A percentile compares a stretch with the other conserved stretches of the same genome.
These are phyloP conservation scores for Australoheros facetus DNA, from an alignment of 2,797 vertebrate species.

Conservation along the genomic window DNA sequence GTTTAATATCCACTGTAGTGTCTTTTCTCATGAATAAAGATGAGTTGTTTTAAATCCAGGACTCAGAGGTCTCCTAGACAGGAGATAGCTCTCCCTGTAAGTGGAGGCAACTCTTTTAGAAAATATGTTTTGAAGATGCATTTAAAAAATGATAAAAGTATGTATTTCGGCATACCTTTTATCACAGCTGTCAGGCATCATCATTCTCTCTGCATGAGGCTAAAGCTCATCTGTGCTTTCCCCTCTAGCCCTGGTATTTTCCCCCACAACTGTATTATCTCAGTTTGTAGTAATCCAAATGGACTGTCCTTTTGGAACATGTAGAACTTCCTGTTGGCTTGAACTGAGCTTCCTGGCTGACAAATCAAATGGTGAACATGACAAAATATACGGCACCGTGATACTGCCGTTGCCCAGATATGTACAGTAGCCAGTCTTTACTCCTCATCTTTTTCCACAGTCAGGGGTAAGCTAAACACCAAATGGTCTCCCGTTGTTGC, in stretches of 20 bases:
- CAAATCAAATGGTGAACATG: slow-evolving; percentile 25
- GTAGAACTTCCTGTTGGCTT: slow-evolving; percentile 37
- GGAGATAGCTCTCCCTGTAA: slow-evolving; percentile 39
- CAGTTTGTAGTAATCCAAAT: slow-evolving; percentile 24
- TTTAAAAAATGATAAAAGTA: slow-evolving; percentile 70
- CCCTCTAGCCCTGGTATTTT: slow-evolving; percentile 19
- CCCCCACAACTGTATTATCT: slow-evolving; percentile 16
- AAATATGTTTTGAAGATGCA: slow-evolving; percentile 51
- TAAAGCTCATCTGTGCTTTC: slow-evolving; percentile 18
- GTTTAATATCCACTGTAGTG: slow-evolving; percentile 42
- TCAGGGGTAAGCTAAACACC: slow-evolving; percentile 44
- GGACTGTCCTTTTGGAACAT: slow-evolving; percentile 29
- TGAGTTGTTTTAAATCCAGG: slow-evolving; percentile 43
- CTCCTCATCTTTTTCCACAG: slow-evolving; percentile 50
- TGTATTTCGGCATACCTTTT: slow-evolving; percentile 66
- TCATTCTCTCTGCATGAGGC: slow-evolving; percentile 20
- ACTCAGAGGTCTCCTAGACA: slow-evolving; percentile 19
- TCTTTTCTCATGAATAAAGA: slow-evolving; percentile 66
- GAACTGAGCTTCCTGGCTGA: slow-evolving; percentile 31
- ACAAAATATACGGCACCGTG: neutral
- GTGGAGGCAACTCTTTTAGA: slow-evolving; percentile 28
- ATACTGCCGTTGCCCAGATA: slow-evolving; percentile 43
- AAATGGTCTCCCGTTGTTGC: slow-evolving; percentile 67
- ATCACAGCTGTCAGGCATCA: slow-evolving; percentile 60
- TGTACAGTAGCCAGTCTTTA: slow-evolving; percentile 13